Conservation (phyloP, 2,888 invertebrate genomes). For the Dinocampus coccinellae region DNA sequence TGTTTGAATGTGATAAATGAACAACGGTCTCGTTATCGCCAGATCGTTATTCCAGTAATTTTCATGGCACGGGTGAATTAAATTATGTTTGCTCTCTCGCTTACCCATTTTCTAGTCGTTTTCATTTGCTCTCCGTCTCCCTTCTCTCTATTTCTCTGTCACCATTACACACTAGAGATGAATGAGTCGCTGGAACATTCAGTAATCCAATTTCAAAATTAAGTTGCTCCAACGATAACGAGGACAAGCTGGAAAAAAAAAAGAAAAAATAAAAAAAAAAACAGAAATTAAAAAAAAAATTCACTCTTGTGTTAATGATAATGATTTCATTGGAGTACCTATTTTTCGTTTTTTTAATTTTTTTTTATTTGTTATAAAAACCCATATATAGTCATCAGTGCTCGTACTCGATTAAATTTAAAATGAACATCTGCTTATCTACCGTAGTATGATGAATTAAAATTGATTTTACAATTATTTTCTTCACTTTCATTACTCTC, state of each 20-base stretch:
- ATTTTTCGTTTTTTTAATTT: neutral
- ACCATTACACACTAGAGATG: constrained; percentile 33
- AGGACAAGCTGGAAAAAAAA: too few species aligned
- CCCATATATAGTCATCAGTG: neutral
- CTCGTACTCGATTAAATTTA: constrained; percentile 13
- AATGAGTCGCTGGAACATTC: constrained; percentile 49
- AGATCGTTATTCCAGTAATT: constrained; percentile 26
- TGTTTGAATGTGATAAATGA: constrained; percentile 9
- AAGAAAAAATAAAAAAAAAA: neutral
- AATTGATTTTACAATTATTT: constrained; percentile 5
- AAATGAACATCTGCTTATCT: neutral
- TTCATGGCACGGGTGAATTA: neutral
- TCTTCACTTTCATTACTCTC: neutral
- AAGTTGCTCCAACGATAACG: constrained; percentile 18
- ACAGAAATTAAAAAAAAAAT: neutral
- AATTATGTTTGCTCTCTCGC: constrained; percentile 22
- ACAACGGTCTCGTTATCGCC: constrained; percentile 12
- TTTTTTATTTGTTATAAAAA: neutral
- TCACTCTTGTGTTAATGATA: neutral
- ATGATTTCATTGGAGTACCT: neutral
- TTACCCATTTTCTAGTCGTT: neutral
- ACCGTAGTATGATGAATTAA: neutral
- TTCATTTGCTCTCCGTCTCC: neutral
- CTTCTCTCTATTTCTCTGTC: neutral
- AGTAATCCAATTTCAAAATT: constrained; percentile 47